phyloP scores from a whole-genome alignment of 2,888 invertebrate genomes.

The Cosmia trapezina region DNA sequence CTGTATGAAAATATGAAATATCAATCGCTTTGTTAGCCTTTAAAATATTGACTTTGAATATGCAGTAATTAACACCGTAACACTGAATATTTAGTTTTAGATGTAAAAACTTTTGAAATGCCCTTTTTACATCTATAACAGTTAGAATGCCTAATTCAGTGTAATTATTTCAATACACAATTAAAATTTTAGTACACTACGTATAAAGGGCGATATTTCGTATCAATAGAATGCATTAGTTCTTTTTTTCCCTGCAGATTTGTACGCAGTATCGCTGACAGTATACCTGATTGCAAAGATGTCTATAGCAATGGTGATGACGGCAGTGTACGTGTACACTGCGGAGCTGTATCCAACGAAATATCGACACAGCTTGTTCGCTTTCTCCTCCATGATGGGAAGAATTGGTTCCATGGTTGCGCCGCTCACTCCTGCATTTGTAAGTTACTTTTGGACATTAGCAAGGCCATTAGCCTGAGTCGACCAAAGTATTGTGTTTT shows the following conservation, averaged over 20 bases:
- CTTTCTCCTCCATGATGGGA: conserved; percentile 91
- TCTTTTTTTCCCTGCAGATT: conserved; percentile 43
- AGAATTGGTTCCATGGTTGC: conserved; percentile 91
- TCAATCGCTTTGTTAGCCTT: not conserved
- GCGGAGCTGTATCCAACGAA: conserved; percentile 91
- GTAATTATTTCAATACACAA: too few species aligned
- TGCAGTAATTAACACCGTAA: not conserved
- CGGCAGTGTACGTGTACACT: conserved; percentile 90
- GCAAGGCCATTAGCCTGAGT: not conserved
- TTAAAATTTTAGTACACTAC: too few species aligned
- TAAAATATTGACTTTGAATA: not conserved
- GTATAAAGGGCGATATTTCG: too few species aligned
- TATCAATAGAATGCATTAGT: not conserved
- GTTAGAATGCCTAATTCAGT: too few species aligned
- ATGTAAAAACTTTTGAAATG: not conserved
- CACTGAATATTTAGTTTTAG: not conserved
- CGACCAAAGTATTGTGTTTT: too few species aligned
- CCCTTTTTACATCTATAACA: too few species aligned
- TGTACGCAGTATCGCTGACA: conserved; percentile 77
- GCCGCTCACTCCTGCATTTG: conserved; percentile 91
- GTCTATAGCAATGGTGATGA: conserved; percentile 90
- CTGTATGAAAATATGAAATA: not conserved
- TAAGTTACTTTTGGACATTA: conserved; percentile 69
- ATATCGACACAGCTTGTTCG: conserved; percentile 90
- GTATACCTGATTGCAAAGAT: conserved; percentile 90